These are phyloP conservation scores for Paradisaea rubra DNA, from an alignment of 2,113 vertebrate genomes.

Conservation along the genomic window DNA sequence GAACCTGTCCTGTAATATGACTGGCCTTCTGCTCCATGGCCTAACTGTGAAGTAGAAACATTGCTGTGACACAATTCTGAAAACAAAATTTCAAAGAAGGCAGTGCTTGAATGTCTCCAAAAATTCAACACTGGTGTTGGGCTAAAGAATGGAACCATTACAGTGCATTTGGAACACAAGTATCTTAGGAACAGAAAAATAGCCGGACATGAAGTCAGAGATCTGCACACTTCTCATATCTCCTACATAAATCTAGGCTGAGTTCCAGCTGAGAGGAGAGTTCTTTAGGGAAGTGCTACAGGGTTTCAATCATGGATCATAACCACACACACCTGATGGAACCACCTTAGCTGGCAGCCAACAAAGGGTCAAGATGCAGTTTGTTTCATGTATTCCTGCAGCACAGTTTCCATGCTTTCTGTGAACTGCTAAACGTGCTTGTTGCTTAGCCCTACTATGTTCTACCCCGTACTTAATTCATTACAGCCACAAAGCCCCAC, in stretches of 20 bases:
- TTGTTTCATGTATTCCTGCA: neutral
- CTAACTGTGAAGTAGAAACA: neutral
- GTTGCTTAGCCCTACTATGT: neutral
- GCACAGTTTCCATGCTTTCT: neutral
- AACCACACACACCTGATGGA: neutral
- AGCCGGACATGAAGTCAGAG: neutral
- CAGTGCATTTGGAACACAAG: neutral
- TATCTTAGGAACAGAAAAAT: neutral
- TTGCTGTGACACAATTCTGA: neutral
- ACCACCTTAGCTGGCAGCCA: neutral
- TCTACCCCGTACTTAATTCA: neutral
- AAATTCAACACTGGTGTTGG: neutral
- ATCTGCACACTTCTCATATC: neutral
- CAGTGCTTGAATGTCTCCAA: neutral
- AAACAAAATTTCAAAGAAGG: neutral
- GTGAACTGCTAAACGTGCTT: neutral
- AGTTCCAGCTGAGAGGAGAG: neutral
- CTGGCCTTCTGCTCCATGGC: neutral
- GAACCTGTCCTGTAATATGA: rapidly evolving
- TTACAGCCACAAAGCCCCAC: neutral
- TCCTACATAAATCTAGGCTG: neutral
- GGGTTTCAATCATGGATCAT: neutral
- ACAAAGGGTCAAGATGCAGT: neutral
- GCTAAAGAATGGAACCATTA: neutral
- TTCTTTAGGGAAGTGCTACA: neutral